Base-by-base conservation (phyloP, 2,797 vertebrate species). In the Dipus sagitta region DNA sequence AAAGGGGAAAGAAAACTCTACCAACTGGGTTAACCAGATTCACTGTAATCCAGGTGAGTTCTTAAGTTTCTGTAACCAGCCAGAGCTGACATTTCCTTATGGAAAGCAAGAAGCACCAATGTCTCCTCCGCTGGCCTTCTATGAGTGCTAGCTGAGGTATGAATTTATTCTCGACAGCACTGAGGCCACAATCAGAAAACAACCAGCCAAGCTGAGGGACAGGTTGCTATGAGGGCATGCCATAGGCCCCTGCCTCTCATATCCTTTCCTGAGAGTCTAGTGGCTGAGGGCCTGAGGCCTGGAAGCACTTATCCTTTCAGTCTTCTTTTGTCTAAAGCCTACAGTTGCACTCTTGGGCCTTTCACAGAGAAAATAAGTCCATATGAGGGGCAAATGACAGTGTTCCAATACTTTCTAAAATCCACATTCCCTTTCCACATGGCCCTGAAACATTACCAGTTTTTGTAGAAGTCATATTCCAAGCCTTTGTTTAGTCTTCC, bases 271-370 rank as follows among this genome's bases (percentile, higher is more conserved):
- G 1, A 54, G 7, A 80, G 62, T 4, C 54, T 89, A 70, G 62
- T 42, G 47, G 65, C 65, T 60, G 32, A 84, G 60, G 17, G 24
- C 47, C 87, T 88, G 75, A 71, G 76, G 86, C 90, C 96, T 96
- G 95, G 93, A 94, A 97, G 47, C 32, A 89, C 70, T 95, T 96
- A 96, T 71, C 65, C 82, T 26, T 81, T 95, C 91, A 89, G 84
- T 88, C 77, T 86, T 90, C 91, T 93, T 88, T 85, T 93, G 68
- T 94, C 79, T 58, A 76, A 96, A 76, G 62, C 52, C 75, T 78
- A 80, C 23, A 86, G 52, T 34, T 75, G 28, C 65, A 86, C 32
- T 86, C 38, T 65, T 65, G 76, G 78, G 80, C 54, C 90, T 71
- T 77, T 86, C 23, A 6, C 20, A 75, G 67, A 95, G 90, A 70